Percentiles rank a stretch among this genome's conserved stretches.
Conservation (phyloP, 2,113 vertebrate genomes). For the Neotragus pygmaeus region DNA sequence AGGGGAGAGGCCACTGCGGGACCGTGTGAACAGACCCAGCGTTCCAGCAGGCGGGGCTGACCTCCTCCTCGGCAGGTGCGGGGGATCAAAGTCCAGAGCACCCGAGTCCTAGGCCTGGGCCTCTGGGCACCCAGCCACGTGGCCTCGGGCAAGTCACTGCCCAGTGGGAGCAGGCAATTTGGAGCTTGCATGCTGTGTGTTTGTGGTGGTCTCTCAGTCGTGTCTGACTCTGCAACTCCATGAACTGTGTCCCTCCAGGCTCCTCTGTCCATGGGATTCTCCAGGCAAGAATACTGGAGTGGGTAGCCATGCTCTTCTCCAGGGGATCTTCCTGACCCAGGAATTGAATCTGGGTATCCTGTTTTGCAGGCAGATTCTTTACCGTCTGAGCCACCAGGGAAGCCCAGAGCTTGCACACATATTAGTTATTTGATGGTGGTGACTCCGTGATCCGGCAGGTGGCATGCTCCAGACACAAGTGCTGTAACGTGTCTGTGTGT, state of each 20-base stretch:
- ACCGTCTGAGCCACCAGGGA: neutral
- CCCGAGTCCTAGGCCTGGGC: neutral
- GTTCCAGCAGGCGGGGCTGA: neutral
- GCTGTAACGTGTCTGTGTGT: fast-evolving
- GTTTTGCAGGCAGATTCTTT: neutral
- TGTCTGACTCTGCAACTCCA: neutral
- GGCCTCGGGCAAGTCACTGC: neutral
- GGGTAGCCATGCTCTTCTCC: neutral
- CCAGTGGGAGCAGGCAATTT: fast-evolving
- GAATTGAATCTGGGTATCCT: neutral
- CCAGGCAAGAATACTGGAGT: neutral
- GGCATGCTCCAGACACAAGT: neutral
- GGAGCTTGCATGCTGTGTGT: neutral
- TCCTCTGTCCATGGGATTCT: neutral
- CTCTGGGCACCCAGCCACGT: neutral
- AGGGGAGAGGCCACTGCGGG: neutral
- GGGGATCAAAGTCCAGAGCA: neutral
- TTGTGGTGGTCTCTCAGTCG: neutral
- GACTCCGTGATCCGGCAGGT: fast-evolving
- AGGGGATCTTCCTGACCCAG: neutral
- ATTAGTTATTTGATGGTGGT: neutral
- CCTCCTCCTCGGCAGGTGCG: neutral
- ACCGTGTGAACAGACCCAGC: neutral
- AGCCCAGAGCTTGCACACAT: neutral
- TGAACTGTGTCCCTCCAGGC: neutral